phyloP scores from a whole-genome alignment of 2,113 vertebrate genomes.

The Brienomyrus brachyistius region DNA sequence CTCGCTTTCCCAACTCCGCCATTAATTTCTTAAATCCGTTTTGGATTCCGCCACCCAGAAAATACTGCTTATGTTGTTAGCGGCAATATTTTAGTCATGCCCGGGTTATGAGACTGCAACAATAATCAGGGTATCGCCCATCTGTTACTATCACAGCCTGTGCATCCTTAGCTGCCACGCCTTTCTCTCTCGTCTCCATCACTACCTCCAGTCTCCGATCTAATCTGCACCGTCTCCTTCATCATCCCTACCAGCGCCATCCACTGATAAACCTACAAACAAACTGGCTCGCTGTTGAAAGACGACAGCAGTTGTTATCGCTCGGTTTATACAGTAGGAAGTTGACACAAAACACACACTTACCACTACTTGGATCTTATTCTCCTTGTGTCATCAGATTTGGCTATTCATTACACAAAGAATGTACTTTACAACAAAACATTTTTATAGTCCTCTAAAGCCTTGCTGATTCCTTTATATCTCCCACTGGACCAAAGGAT shows the following conservation, averaged over 20 bases:
- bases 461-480: not conserved
- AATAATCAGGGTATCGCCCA: not conserved
- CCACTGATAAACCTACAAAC: not conserved
- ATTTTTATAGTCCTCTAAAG: not conserved
- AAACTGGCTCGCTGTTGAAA: not conserved
- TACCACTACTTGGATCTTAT: not conserved
- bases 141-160: not conserved
- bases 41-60: not conserved
- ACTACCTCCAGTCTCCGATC: not conserved
- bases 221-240: not conserved
- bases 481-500: not conserved
- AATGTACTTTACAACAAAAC: not conserved
- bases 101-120: not conserved
- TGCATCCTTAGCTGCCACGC: not conserved
- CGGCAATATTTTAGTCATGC: not conserved
- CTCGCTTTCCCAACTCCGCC: not conserved
- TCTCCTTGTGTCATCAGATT: not conserved
- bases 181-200: not conserved
- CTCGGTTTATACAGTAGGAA: not conserved
- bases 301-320: not conserved
- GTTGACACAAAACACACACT: not conserved
- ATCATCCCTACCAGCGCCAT: not conserved
- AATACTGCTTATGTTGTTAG: not conserved
- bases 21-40: not conserved
- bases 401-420: not conserved